Evolutionary conservation across 37 sponge, comb jelly and placozoan species (phyloP).

Genomic region (Trichoplax adhaerens): DNA sequence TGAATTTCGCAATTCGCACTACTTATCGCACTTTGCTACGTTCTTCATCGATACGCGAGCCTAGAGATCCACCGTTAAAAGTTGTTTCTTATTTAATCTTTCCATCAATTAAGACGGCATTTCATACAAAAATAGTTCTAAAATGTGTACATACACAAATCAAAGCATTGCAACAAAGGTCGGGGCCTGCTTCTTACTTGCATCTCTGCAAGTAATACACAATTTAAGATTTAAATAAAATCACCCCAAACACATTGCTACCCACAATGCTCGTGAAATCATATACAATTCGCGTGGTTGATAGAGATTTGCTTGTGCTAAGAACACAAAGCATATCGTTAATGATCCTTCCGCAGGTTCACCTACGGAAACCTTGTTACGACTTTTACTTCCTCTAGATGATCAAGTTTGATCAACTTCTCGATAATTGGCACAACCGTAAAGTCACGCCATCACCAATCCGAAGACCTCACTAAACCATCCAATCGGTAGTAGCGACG

Average conservation of each 20-base stretch:
- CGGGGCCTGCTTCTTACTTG: too few species aligned
- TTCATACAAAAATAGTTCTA: too few species aligned
- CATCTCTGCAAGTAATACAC: too few species aligned
- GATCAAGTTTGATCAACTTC: slow-evolving; percentile 49
- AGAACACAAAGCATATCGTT: too few species aligned
- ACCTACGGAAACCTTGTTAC: slow-evolving; percentile 81
- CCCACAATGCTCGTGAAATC: too few species aligned
- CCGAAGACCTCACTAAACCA: slow-evolving; percentile 64
- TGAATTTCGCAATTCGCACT: slow-evolving; percentile 83
- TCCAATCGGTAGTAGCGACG: slow-evolving; percentile 91
- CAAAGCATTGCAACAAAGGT: too few species aligned
- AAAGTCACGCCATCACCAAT: slow-evolving; percentile 18
- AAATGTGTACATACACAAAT: too few species aligned
- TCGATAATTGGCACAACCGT: slow-evolving; percentile 14
- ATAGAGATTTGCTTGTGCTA: too few species aligned
- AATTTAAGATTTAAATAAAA: too few species aligned
- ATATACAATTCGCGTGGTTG: too few species aligned
- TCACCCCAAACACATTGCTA: too few species aligned
- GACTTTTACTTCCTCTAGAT: slow-evolving; percentile 73
- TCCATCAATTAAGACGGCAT: too few species aligned
- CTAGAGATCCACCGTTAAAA: slow-evolving; percentile 69
- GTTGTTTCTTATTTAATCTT: slow-evolving; percentile 32
- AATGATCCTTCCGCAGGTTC: slow-evolving; percentile 64
- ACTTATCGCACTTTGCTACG: slow-evolving; percentile 64
- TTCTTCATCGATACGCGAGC: slow-evolving; percentile 79